Conservation (phyloP, 2,113 vertebrate genomes). For the Sylvilagus bachmani region DNA sequence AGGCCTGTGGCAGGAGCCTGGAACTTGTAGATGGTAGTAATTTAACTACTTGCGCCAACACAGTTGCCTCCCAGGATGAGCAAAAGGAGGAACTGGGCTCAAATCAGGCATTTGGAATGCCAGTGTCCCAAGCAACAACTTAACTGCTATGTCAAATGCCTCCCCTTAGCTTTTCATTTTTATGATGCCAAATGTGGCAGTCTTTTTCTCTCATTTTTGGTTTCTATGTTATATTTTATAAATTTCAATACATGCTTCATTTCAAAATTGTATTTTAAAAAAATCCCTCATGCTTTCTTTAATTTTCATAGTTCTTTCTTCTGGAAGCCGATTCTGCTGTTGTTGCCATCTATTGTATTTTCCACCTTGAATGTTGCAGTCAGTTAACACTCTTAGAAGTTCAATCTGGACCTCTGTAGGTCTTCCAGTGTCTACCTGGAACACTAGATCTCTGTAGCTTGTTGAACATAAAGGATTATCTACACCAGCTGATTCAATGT, state of each 20-base stretch:
- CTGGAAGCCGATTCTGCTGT: neutral
- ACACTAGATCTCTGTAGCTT: neutral
- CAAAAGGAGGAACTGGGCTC: no score
- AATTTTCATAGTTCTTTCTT: neutral
- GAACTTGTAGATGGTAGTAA: no score
- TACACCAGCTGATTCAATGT: neutral
- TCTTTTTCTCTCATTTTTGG: neutral
- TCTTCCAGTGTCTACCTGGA: neutral
- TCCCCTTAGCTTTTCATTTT: no score
- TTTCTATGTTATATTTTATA: neutral
- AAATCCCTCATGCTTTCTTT: neutral
- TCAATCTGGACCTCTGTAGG: neutral
- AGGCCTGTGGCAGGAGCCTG: no score
- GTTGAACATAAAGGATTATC: neutral
- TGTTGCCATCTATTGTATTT: neutral
- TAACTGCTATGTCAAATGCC: no score
- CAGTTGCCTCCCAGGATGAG: no score
- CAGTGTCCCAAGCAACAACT: no score
- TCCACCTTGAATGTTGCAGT: neutral
- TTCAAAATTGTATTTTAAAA: constrained; percentile 21
- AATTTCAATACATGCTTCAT: neutral
- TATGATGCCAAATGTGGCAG: neutral
- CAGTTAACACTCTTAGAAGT: neutral
- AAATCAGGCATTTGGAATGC: no score
- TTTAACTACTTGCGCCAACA: no score